A percentile compares a stretch with the other conserved stretches of the same genome.
phyloP scores from a whole-genome alignment of 2,113 vertebrate genomes.

The Burhinus bistriatus region DNA sequence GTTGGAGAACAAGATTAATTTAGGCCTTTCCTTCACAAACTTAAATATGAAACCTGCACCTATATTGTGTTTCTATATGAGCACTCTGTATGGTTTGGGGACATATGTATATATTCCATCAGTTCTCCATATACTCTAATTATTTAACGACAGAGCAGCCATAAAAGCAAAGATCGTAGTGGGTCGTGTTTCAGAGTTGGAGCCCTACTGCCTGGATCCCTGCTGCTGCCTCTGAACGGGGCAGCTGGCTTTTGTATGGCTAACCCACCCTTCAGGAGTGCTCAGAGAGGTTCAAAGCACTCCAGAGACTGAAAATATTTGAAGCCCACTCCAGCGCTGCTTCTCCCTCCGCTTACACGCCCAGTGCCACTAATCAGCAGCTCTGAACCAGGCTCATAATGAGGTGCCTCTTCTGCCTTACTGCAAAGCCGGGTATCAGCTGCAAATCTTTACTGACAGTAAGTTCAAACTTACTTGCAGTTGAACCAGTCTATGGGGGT shows the following conservation, averaged over 20 bases:
- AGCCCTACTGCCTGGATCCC: not conserved
- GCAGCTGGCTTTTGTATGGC: not conserved
- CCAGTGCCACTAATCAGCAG: not conserved
- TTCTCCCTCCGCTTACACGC: not conserved
- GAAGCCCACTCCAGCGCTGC: not conserved
- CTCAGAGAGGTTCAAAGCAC: not conserved
- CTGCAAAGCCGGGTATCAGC: not conserved
- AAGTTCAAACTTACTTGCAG: not conserved
- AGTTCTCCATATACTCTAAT: not conserved
- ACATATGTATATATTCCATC: not conserved
- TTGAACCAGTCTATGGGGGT: not conserved
- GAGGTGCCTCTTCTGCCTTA: not conserved
- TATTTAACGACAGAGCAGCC: not conserved
- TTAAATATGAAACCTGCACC: not conserved
- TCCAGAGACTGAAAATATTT: not conserved
- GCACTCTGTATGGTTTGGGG: not conserved
- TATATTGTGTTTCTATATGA: not conserved
- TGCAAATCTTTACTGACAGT: not conserved
- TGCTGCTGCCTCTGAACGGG: not conserved
- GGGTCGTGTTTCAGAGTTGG: not conserved
- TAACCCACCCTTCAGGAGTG: not conserved
- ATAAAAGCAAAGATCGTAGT: not conserved
- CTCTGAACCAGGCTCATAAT: not conserved
- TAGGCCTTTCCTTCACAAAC: not conserved
- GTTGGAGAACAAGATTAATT: not conserved